phyloP scores from a whole-genome alignment of 2,888 invertebrate species.

The Kryphioiulus occultus region DNA sequence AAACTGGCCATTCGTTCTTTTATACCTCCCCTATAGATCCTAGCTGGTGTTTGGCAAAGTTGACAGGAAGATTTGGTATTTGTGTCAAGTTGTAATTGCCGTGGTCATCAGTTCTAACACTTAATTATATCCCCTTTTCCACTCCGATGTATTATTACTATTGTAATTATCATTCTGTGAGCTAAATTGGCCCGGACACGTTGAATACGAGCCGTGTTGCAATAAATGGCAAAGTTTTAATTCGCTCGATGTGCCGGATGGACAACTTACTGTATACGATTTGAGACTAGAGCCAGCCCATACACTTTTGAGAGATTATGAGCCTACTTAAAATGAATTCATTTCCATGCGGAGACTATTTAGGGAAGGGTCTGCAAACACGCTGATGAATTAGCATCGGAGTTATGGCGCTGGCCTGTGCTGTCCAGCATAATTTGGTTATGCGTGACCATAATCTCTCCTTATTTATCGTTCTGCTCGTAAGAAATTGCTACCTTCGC shows the following conservation, averaged over 20 bases:
- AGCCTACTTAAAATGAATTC: conserved; percentile 39
- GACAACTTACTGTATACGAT: conserved; percentile 3
- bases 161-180: conserved; percentile 26
- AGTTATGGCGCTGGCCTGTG: neutral
- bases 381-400: conserved; percentile 12
- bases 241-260: neutral
- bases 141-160: conserved; percentile 28
- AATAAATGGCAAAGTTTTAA: conserved; percentile 29
- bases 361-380: neutral
- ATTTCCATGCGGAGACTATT: neutral
- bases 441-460: conserved; percentile 13
- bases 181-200: conserved; percentile 28
- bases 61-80: conserved; percentile 40
- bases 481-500: conserved; percentile 1
- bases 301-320: conserved; percentile 17
- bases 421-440: conserved; percentile 36
- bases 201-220: neutral
- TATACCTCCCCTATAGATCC: neutral
- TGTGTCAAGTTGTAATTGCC: conserved; percentile 36
- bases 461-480: conserved; percentile 14
- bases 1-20: neutral
- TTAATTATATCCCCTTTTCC: conserved; percentile 39
- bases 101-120: conserved; percentile 27
- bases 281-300: conserved; percentile 4
- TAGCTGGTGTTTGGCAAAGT: neutral